These are phyloP conservation scores for Acronicta aceris DNA, from an alignment of 2,888 invertebrate genomes.

Conservation along the genomic window DNA sequence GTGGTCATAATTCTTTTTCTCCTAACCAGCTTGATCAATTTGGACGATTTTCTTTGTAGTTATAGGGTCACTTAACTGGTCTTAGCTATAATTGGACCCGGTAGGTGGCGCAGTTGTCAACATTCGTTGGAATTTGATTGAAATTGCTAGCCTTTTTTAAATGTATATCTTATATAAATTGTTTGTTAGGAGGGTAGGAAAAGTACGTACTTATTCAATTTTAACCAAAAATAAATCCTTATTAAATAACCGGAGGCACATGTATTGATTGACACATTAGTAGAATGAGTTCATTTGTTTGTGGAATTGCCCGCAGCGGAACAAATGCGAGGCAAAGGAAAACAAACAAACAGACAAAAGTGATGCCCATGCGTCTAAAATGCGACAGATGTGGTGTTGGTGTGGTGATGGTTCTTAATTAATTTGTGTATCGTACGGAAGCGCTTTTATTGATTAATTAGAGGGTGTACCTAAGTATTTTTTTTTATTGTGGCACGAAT, in stretches of 20 bases:
- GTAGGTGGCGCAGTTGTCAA: no score
- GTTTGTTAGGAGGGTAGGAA: no score
- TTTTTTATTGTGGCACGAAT: neutral
- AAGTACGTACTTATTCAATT: no score
- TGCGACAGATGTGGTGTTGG: slow-evolving; percentile 50
- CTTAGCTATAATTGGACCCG: no score
- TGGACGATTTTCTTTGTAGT: no score
- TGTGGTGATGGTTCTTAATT: slow-evolving; percentile 40
- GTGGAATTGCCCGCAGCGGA: slow-evolving; percentile 57
- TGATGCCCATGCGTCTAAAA: slow-evolving; percentile 38
- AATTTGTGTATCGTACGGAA: slow-evolving; percentile 14
- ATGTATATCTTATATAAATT: no score
- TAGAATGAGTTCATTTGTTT: slow-evolving; percentile 40
- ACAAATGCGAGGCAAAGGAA: slow-evolving; percentile 69
- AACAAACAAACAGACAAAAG: slow-evolving; percentile 64
- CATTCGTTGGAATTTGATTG: no score
- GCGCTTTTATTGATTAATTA: neutral
- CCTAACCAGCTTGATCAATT: no score
- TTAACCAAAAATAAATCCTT: slow-evolving; percentile 1
- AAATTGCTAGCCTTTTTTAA: no score
- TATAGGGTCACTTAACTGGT: no score
- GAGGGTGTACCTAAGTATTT: neutral
- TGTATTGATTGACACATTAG: slow-evolving; percentile 65
- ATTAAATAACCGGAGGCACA: slow-evolving; percentile 24
- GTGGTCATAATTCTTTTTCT: no score